Percentiles rank a stretch among this genome's conserved stretches.
Conservation (phyloP, 2,113 vertebrate species). For the Pheucticus melanocephalus region DNA sequence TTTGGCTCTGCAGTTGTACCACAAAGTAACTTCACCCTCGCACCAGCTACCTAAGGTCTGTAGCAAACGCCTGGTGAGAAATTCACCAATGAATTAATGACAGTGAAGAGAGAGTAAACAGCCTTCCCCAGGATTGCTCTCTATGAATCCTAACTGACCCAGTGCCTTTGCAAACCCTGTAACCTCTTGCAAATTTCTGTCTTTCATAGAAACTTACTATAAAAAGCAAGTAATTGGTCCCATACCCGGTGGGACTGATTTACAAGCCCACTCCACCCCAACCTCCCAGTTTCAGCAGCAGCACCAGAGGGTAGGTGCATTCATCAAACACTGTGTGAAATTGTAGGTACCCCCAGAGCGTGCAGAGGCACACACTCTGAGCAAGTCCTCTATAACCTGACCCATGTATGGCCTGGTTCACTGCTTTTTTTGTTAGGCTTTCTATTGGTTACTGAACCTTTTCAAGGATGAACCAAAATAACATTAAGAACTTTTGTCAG, state of each 20-base stretch:
- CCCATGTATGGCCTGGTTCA: neutral
- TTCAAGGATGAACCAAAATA: slow-evolving; percentile 20
- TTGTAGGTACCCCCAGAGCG: neutral
- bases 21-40: neutral
- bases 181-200: neutral
- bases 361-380: neutral
- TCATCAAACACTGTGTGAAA: neutral
- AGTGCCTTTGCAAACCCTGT: neutral
- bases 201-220: neutral
- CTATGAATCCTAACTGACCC: neutral
- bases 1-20: neutral
- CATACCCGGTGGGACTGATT: neutral
- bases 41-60: neutral
- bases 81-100: neutral
- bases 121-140: neutral
- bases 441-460: slow-evolving; percentile 18
- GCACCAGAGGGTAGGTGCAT: neutral
- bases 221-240: neutral
- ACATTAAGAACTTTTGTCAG: slow-evolving; percentile 26
- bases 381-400: neutral
- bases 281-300: neutral
- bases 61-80: neutral
- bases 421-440: neutral
- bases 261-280: neutral
- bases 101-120: neutral